phyloP scores from a whole-genome alignment of 2,888 invertebrate genomes.

The Gerosis bhagava region DNA sequence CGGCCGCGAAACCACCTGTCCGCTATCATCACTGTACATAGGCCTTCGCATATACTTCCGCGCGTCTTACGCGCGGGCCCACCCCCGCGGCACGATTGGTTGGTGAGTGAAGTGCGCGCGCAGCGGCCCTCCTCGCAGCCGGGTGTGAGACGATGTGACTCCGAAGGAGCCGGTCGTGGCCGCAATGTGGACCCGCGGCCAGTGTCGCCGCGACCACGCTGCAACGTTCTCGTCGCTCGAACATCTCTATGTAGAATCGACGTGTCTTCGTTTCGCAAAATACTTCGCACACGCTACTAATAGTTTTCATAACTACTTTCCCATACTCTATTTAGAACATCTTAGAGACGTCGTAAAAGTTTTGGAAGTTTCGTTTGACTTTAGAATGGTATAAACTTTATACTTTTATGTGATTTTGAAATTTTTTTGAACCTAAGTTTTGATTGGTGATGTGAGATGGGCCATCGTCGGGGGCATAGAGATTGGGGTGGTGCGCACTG shows the following conservation, averaged over 20 bases:
- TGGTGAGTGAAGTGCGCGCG: conserved; percentile 66
- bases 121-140: conserved; percentile 72
- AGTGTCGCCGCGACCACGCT: conserved; percentile 67
- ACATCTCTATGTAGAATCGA: conserved; percentile 25
- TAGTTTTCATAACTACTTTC: conserved; percentile 32
- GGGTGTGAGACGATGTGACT: conserved; percentile 64
- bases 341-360: no score
- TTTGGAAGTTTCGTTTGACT: conserved; percentile 12
- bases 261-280: conserved; percentile 11
- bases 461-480: conserved; percentile 49
- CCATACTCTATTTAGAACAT: conserved; percentile 28
- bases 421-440: conserved; percentile 24
- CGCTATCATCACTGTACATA: conserved; percentile 79
- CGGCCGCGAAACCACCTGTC: conserved; percentile 80
- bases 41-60: conserved; percentile 82
- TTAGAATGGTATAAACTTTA: conserved; percentile 4
- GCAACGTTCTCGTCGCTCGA: conserved; percentile 47
- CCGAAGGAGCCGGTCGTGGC: conserved; percentile 68
- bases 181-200: conserved; percentile 63
- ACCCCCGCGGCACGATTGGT: conserved; percentile 73
- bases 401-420: conserved; percentile 19
- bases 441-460: conserved; percentile 77
- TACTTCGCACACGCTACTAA: conserved; percentile 5
- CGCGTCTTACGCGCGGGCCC: conserved; percentile 78
- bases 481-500: conserved; percentile 39